Evolutionary conservation across 2,113 vertebrate genomes (phyloP).

Genomic region (Chaetorhynchus papuensis): DNA sequence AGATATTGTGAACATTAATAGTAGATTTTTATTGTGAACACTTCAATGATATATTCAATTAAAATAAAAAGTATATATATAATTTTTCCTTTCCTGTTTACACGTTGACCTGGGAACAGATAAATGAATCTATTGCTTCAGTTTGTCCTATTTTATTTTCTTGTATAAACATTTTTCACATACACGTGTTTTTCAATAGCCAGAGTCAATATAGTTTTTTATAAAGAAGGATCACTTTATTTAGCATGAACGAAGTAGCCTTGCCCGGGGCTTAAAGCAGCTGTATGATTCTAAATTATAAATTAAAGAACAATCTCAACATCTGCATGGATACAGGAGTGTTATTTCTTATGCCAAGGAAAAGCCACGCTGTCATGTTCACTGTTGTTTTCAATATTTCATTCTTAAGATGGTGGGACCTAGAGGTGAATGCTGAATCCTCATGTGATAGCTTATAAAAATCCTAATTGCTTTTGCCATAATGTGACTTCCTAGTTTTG

Average conservation of each 20-base stretch:
- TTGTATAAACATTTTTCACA: neutral
- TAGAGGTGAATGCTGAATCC: neutral
- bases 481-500: neutral
- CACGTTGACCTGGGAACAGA: neutral
- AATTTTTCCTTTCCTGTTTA: neutral
- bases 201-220: neutral
- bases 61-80: neutral
- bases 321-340: neutral
- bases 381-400: constrained; percentile 6
- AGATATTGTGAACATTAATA: neutral
- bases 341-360: neutral
- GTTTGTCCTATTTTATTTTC: neutral
- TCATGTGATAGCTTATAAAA: neutral
- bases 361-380: neutral
- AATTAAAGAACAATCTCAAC: neutral
- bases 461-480: constrained; percentile 9
- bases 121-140: neutral
- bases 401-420: neutral
- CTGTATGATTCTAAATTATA: neutral
- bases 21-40: neutral
- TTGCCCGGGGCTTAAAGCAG: neutral
- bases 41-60: neutral
- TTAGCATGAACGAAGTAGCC: neutral
- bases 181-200: neutral
- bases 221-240: neutral